Evolutionary conservation across 2,888 invertebrate genomes (phyloP), one percentile per base, ranked within the genome.

Genomic region (Monochamus alternatus): DNA sequence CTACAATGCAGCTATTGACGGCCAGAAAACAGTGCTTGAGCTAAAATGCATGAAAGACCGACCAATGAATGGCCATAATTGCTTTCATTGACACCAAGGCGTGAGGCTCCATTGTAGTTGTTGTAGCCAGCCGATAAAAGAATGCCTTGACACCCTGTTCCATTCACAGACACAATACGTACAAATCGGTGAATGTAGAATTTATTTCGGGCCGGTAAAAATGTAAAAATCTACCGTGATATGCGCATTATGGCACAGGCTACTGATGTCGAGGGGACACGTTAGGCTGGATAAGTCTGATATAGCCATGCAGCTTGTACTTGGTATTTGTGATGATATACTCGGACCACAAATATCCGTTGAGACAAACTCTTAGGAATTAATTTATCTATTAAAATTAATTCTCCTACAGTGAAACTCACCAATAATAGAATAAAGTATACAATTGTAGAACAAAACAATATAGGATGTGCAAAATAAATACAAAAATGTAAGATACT

Each of bases 71-170:
- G 85, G 85, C 77, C 84, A 85, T 88, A 88, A 88, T 88, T 88
- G 88, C 87, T 87, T 88, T 87, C 87, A 88, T 87, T 88, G 87
- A 88, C 81, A 81, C 75, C 85, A 86, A 86, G 88, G 88, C 88
- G 88, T 88, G 88, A 88, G 87, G 81, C 77, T 73, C 75, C 72
- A 83, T 84, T 84, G 81, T 82, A 71, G 30, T 38, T 66, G 73
- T 60, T 74, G 78, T 80, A 80, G 82, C 83, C 79, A 79, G 80
- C 67, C 69, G 74, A 81, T 79, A 81, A 84, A 85, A 81, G 85
- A 85, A 85, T 84, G 79, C 81, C 81, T 83, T 83, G 86, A 86
- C 86, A 87, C 86, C 85, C 86, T 83, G 84, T 84, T 79, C 86
- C 86, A 87, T 87, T 87, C 84, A 86, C 69, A 60, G 75, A 71